Evolutionary conservation across 2,797 vertebrate species (phyloP).

Genomic region (Fringilla coelebs): DNA sequence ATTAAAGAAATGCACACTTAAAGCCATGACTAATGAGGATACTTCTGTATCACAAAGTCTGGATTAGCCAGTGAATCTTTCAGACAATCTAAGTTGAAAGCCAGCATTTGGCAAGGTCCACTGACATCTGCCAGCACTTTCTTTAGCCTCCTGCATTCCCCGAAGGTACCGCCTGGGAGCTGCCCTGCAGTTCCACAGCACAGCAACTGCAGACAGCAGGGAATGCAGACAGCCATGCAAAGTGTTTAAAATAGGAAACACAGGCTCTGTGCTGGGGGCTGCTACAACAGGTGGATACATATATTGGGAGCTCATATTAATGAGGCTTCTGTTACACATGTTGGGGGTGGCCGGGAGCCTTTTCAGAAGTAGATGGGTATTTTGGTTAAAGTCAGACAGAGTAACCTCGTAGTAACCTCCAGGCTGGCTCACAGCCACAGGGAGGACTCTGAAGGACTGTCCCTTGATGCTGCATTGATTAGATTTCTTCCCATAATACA

Average conservation of each 20-base stretch:
- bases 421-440: constrained; percentile 70
- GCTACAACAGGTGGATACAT: constrained; percentile 69
- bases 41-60: neutral
- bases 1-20: neutral
- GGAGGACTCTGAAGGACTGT: constrained; percentile 38
- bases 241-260: constrained; percentile 70
- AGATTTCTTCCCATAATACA: constrained; percentile 77
- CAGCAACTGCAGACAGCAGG: constrained; percentile 68
- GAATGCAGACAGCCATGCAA: constrained; percentile 71
- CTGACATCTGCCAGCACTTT: constrained; percentile 68
- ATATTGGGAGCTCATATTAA: constrained; percentile 60
- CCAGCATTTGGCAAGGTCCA: neutral
- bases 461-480: constrained; percentile 65
- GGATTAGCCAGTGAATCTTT: constrained; percentile 35
- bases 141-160: constrained; percentile 63
- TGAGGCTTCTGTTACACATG: constrained; percentile 65
- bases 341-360: constrained; percentile 12
- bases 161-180: neutral
- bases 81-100: constrained; percentile 42
- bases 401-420: constrained; percentile 77
- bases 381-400: constrained; percentile 77
- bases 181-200: constrained; percentile 6
- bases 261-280: constrained; percentile 53
- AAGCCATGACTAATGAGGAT: neutral
- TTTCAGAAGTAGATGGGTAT: constrained; percentile 51